These are phyloP conservation scores for Forbesichthys agassizii DNA, from an alignment of 2,113 vertebrate species.

Conservation along the genomic window DNA sequence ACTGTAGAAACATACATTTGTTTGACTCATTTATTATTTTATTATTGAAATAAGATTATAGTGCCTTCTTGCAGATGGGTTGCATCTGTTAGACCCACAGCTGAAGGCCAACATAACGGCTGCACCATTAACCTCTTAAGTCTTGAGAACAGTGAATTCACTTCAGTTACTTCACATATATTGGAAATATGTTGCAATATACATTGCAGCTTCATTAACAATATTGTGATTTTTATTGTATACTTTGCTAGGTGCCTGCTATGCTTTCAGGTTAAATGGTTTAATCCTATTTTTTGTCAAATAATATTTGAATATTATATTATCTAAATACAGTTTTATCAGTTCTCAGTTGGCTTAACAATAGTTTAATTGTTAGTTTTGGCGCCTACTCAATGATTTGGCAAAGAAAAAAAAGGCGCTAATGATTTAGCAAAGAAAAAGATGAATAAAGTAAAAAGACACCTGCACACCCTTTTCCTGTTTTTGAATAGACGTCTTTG, in stretches of 20 bases:
- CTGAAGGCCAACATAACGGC: no score
- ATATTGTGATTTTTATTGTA: constrained; percentile 15
- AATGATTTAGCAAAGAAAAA: constrained; percentile 54
- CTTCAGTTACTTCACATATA: no score
- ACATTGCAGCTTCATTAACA: background rate
- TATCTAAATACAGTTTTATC: constrained; percentile 69
- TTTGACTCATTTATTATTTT: no score
- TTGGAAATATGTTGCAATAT: no score
- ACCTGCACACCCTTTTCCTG: constrained; percentile 67
- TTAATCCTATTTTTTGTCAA: constrained; percentile 72
- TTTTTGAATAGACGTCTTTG: constrained; percentile 69
- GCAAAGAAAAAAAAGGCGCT: constrained; percentile 63
- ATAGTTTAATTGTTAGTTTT: constrained; percentile 76
- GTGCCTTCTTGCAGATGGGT: no score
- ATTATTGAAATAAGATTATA: no score
- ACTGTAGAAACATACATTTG: no score
- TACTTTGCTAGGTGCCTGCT: constrained; percentile 11
- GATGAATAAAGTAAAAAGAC: constrained; percentile 76
- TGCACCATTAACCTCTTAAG: no score
- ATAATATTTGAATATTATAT: constrained; percentile 62
- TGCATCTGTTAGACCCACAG: no score
- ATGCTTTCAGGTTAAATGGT: constrained; percentile 64
- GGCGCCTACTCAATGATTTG: constrained; percentile 66
- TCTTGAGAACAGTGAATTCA: no score
- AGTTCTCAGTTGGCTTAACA: constrained; percentile 73